phyloP scores from a whole-genome alignment of 1,140 invertebrate genomes.

The Euschistus heros region DNA sequence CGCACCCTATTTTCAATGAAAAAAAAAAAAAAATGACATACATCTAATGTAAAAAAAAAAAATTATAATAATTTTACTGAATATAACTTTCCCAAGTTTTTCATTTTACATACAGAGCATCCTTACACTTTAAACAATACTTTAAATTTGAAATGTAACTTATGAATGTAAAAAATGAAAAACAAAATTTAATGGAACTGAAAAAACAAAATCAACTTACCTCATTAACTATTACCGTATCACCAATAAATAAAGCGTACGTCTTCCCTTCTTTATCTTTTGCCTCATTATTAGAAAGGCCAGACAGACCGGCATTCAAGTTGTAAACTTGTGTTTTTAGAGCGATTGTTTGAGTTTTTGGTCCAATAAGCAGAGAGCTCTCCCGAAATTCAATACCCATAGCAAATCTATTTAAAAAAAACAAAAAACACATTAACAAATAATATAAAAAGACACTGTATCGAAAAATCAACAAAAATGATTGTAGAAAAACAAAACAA shows the following conservation, averaged over 20 bases:
- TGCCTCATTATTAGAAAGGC: conserved; percentile 70
- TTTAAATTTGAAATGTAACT: not conserved
- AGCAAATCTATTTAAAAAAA: conserved; percentile 51
- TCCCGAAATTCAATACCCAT: conserved; percentile 99
- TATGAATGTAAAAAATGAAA: not conserved
- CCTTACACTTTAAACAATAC: no score
- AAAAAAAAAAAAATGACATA: conserved; percentile 18
- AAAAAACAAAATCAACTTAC: conserved; percentile 34
- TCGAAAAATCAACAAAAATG: no score
- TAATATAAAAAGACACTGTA: no score
- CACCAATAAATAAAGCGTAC: conserved; percentile 92
- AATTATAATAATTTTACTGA: conserved; percentile 1
- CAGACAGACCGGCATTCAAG: conserved; percentile 87
- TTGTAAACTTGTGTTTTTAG: conserved; percentile 97
- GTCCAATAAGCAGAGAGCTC: conserved; percentile 79
- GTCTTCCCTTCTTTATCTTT: conserved; percentile 77
- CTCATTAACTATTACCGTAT: conserved; percentile 91
- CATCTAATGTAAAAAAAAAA: not conserved
- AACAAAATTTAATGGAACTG: not conserved
- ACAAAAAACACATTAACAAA: no score
- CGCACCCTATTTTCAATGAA: no score
- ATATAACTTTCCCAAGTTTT: no score
- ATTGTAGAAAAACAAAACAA: no score
- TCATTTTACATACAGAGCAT: no score
- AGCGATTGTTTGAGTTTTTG: conserved; percentile 70